These are phyloP conservation scores for Medauroidea extradentata DNA, from an alignment of 1,140 invertebrate genomes.

Conservation along the genomic window DNA sequence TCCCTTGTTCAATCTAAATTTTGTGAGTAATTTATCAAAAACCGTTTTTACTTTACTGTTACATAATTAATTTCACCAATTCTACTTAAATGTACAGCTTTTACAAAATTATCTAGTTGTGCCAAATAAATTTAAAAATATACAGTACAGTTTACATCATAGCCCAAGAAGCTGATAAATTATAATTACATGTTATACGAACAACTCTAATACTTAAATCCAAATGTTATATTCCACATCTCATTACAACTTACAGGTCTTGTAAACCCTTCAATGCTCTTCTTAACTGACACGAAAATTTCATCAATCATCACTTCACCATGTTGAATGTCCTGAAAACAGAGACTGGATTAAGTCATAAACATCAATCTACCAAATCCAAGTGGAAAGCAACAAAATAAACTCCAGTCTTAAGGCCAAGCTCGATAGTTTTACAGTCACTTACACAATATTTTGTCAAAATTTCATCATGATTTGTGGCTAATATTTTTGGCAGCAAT, in stretches of 20 bases:
- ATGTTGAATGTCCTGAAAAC: constrained; percentile 55
- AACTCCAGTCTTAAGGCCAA: neutral
- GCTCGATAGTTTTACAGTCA: too few species aligned
- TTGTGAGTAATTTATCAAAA: neutral
- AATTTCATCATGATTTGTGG: neutral
- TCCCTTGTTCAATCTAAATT: neutral
- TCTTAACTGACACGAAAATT: constrained; percentile 57
- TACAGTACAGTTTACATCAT: too few species aligned
- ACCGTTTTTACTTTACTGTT: constrained; percentile 10
- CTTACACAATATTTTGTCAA: neutral
- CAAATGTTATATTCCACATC: constrained; percentile 4
- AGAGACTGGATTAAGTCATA: constrained; percentile 6
- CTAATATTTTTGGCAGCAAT: constrained; percentile 1
- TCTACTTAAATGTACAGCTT: too few species aligned
- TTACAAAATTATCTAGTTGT: too few species aligned
- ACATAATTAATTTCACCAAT: neutral
- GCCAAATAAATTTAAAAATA: too few species aligned
- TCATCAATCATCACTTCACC: constrained; percentile 66
- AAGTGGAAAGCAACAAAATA: neutral
- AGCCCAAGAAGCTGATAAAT: too few species aligned
- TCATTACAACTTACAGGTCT: constrained; percentile 52
- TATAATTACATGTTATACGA: too few species aligned
- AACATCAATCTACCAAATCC: neutral
- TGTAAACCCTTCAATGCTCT: constrained; percentile 58
- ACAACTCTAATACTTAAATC: too few species aligned